Conservation (phyloP, 2,113 vertebrate genomes). For the Ptyas mucosa region DNA sequence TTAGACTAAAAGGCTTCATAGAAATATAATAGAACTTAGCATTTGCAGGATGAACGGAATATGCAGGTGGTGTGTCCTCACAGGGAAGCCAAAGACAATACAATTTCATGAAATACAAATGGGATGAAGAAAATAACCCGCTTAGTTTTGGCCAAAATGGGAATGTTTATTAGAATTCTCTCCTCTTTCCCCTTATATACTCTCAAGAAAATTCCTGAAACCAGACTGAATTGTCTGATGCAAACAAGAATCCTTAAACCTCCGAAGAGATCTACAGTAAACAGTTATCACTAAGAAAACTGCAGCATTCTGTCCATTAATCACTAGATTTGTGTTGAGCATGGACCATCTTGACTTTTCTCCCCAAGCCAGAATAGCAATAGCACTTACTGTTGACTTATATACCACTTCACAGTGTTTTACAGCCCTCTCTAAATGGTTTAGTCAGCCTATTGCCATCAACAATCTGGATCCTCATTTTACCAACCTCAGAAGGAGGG, state of each 20-base stretch:
- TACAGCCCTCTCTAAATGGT: too few relatives aligned
- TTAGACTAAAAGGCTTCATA: conserved; percentile 35
- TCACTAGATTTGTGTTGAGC: background rate
- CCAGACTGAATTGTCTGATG: conserved; percentile 24
- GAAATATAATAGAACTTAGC: conserved; percentile 18
- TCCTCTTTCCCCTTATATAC: conserved; percentile 13
- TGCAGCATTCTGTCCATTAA: background rate
- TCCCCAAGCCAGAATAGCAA: background rate
- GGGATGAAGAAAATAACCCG: conserved; percentile 30
- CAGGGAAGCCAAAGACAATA: conserved; percentile 29
- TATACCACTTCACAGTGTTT: too few relatives aligned
- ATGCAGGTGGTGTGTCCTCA: conserved; percentile 25
- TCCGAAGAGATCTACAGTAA: background rate
- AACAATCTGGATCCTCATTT: background rate
- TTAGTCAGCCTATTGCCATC: background rate
- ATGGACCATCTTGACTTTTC: background rate
- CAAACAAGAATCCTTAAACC: conserved; percentile 7
- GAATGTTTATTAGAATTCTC: background rate
- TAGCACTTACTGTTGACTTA: background rate
- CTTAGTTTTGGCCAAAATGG: background rate
- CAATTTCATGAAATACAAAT: conserved; percentile 26
- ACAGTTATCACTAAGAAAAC: background rate
- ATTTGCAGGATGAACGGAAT: conserved; percentile 37
- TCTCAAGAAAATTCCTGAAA: conserved; percentile 51
- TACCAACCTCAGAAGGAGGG: background rate